Percentiles rank a stretch among this genome's conserved stretches.
Conservation (phyloP, 2,113 vertebrate species). For the Hoplias malabaricus region DNA sequence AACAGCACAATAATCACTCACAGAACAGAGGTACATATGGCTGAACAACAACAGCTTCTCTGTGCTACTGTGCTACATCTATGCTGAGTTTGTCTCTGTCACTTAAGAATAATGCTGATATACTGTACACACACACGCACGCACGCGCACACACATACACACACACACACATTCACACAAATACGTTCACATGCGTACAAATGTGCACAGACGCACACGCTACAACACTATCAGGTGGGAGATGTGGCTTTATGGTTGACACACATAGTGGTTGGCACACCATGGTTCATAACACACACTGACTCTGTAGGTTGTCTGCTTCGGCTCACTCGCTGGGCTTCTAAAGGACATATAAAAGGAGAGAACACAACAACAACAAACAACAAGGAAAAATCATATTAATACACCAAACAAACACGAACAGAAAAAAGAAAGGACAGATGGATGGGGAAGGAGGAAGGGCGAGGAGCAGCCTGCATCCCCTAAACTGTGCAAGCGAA, state of each 20-base stretch:
- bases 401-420: constrained; percentile 54
- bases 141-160: background rate
- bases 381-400: constrained; percentile 66
- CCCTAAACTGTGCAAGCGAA: constrained; percentile 37
- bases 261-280: constrained; percentile 60
- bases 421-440: constrained; percentile 25
- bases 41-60: constrained; percentile 74
- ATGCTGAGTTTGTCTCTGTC: constrained; percentile 67
- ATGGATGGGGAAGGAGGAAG: constrained; percentile 20
- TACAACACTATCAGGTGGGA: constrained; percentile 47
- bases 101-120: constrained; percentile 38
- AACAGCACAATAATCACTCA: constrained; percentile 72
- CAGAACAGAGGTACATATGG: constrained; percentile 74
- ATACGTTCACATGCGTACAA: background rate
- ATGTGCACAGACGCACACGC: constrained; percentile 5
- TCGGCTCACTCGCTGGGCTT: constrained; percentile 49
- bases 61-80: constrained; percentile 69
- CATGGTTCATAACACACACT: constrained; percentile 59
- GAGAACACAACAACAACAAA: constrained; percentile 70
- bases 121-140: constrained; percentile 21
- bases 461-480: too few species aligned
- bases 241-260: constrained; percentile 55
- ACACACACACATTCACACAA: constrained; percentile 4
- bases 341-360: constrained; percentile 52
- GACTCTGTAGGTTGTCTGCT: constrained; percentile 55